Base-by-base conservation (phyloP, 2,797 vertebrate species). In the Coregonus sp. region DNA sequence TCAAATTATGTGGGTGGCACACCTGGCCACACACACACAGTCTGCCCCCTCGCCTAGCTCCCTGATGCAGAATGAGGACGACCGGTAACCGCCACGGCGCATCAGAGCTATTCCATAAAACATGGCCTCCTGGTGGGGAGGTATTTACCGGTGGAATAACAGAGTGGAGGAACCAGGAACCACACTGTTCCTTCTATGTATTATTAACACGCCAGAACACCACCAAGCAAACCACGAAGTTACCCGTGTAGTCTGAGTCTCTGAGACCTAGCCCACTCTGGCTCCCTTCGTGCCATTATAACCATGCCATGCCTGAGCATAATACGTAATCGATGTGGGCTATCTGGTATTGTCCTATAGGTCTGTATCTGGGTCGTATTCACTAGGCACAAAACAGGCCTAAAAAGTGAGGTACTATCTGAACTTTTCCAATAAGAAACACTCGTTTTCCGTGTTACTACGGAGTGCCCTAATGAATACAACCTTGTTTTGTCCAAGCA, bases 51-150 rank as follows among this genome's bases (percentile, higher is more conserved):
- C 68, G 72, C 63, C 52, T 16, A 16, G 5, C 71, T 65, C 78
- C 81, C 72, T 86, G 81, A 84, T 85, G 80, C 82, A 86, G 88
- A 89, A 52, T 80, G 83, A 82, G 76, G 70, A 59, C 67, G 80
- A 89, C 78, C 51, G 16, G 73, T 14, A 76, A 84, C 69, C 73
- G 80, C 89, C 84, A 77, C 67, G 70, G 63, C 82, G 68, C 79
- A 83, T 75, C 75, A 89, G 84, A 81, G 72, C 80, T 89, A 88
- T 89, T 93, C 82, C 85, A 92, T 91, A 88, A 94, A 90, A 88
- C 81, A 93, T 90, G 84, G 77, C 63, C 9, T 2, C 61, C 54
- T 29, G 50, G 74, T 5, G 51, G 61, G 67, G 37, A n/a, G 85
- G 83, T 77, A 76, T 79, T 33, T 89, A 87, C 85, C 74, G 15